phyloP scores from a whole-genome alignment of 2,797 vertebrate species.

The Octomys mimax region DNA sequence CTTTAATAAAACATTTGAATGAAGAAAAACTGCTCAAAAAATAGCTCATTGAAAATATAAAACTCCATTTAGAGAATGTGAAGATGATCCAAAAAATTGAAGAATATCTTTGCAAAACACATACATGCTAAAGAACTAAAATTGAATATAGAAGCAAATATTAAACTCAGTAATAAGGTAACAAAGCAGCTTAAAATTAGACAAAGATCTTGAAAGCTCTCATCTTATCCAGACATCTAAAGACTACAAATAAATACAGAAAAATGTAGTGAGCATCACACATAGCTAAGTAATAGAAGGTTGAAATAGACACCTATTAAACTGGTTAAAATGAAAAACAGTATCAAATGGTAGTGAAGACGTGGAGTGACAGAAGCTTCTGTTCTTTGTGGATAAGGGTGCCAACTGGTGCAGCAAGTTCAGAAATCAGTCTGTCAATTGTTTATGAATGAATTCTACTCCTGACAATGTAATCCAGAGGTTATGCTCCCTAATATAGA shows the following conservation, averaged over 20 bases:
- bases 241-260: neutral
- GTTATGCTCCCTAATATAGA: neutral
- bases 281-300: neutral
- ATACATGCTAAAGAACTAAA: neutral
- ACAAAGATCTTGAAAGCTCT: neutral
- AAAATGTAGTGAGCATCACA: neutral
- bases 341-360: neutral
- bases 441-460: neutral
- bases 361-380: neutral
- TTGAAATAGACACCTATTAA: neutral
- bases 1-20: neutral
- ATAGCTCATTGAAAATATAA: neutral
- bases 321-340: neutral
- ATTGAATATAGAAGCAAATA: neutral
- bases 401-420: neutral
- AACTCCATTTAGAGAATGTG: neutral
- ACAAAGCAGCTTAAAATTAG: neutral
- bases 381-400: neutral
- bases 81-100: neutral
- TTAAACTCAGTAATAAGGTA: neutral
- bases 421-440: neutral
- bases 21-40: neutral
- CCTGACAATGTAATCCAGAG: neutral
- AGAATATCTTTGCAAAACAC: neutral
- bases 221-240: neutral